Evolutionary conservation across 2,888 invertebrate species (phyloP).

Genomic region (Aphidoletes aphidimyza): DNA sequence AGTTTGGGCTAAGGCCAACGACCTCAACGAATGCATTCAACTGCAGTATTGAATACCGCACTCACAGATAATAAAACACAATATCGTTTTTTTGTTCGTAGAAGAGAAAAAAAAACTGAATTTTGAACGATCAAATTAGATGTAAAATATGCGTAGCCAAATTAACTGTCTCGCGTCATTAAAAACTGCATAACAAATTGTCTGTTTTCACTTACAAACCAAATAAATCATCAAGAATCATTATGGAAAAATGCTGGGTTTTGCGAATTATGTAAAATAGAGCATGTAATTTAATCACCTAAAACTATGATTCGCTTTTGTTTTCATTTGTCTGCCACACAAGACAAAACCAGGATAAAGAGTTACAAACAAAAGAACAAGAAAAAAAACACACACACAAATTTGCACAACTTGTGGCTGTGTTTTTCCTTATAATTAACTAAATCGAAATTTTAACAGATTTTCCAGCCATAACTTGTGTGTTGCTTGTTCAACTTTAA

Average conservation of each 20-base stretch:
- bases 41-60: too few species aligned
- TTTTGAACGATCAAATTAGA: too few species aligned
- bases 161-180: conserved; percentile 48
- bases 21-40: too few species aligned
- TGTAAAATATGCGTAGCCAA: conserved; percentile 33
- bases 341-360: too few species aligned
- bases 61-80: neutral
- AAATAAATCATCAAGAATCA: neutral
- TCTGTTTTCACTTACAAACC: neutral
- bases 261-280: conserved; percentile 5
- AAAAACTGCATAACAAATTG: neutral
- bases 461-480: neutral
- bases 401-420: conserved; percentile 35
- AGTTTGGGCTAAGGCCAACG: neutral
- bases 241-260: neutral
- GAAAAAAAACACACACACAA: too few species aligned
- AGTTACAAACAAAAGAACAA: too few species aligned
- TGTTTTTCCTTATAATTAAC: neutral
- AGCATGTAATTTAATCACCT: conserved; percentile 10
- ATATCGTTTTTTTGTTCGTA: neutral
- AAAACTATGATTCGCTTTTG: neutral
- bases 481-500: neutral
- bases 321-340: conserved; percentile 20
- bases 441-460: neutral
- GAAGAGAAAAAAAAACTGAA: conserved; percentile 12